Base-by-base conservation (phyloP, 2,797 vertebrate genomes). In the Siniperca undulata region DNA sequence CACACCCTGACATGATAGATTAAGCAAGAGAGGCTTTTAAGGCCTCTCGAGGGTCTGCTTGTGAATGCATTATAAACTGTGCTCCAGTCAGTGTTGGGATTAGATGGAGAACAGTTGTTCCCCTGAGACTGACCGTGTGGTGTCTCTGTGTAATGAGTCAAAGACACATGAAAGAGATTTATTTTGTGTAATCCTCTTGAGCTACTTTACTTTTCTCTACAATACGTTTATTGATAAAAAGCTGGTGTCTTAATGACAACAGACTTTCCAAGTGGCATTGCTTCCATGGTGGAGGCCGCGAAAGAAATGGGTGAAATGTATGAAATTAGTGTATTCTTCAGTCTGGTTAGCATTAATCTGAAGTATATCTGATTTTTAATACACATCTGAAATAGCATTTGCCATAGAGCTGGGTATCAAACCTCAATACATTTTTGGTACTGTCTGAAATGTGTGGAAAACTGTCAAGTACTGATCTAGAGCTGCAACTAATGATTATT, bases 171-270 rank as follows among this genome's bases (percentile, higher is more conserved):
- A 88, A 82, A 89, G 82, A 89, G 91, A 90, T 92, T 89, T 86
- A 83, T 92, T 87, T 82, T 78, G 71, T 80, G 64, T 92, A 92
- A 95, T 94, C 93, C 91, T 91, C 90, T 80, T 91, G 69, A 87
- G 90, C 89, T 86, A 90, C 90, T 91, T 92, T 86, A 61, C 71
- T 78, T 87, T 87, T 86, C 55, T 59, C 74, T 50, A 70, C 74
- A 88, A 82, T 85, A 77, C 80, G 61, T 82, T 83, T 85, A 82
- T 59, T 53, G 79, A 91, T 78, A 77, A 84, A 88, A 90, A 74
- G 70, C 74, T 60, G 70, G 6, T 27, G 65, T 55, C 55, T 84
- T 84, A 77, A 77, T 84, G 80, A 16, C 16, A 48, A 17, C 69
- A 86, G 75, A 65, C 48, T 73, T 60, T 22, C 67, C 42, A 61